Conservation (phyloP, 2,888 invertebrate species). For the Nephrotoma appendiculata region DNA sequence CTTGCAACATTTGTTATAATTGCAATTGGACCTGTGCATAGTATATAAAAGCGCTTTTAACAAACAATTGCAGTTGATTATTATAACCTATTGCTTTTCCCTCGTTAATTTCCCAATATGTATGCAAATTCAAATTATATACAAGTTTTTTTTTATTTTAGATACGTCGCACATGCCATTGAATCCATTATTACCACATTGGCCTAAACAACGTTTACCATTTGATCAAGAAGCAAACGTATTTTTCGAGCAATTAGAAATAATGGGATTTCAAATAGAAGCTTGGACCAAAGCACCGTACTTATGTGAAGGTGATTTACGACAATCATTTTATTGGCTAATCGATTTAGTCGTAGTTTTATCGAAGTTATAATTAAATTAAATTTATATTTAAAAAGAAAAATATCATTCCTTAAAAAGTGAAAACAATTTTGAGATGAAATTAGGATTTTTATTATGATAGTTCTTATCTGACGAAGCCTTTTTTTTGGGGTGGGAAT, state of each 20-base stretch:
- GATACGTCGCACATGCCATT: slow-evolving; percentile 44
- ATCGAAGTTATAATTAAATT: slow-evolving; percentile 26
- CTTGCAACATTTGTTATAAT: too few species aligned
- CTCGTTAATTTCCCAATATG: background rate
- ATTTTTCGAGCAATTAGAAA: slow-evolving; percentile 42
- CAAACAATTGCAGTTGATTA: background rate
- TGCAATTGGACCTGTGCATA: too few species aligned
- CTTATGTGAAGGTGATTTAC: slow-evolving; percentile 90
- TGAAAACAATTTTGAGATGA: background rate
- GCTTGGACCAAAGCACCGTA: slow-evolving; percentile 88
- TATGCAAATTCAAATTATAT: background rate
- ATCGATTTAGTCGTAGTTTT: slow-evolving; percentile 81
- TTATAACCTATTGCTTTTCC: background rate
- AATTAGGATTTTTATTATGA: background rate
- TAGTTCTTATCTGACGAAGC: background rate
- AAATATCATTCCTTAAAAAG: background rate
- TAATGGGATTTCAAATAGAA: slow-evolving; percentile 55
- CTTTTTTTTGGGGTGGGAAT: background rate
- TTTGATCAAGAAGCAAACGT: slow-evolving; percentile 71
- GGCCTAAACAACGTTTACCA: slow-evolving; percentile 46
- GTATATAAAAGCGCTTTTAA: background rate
- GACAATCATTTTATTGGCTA: slow-evolving; percentile 82
- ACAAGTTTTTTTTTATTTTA: slow-evolving; percentile 23
- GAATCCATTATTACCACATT: slow-evolving; percentile 33
- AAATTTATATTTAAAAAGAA: background rate